A percentile compares a stretch with the other conserved stretches of the same genome.
phyloP scores from a whole-genome alignment of 2,797 vertebrate genomes.

The Smutsia gigantea region DNA sequence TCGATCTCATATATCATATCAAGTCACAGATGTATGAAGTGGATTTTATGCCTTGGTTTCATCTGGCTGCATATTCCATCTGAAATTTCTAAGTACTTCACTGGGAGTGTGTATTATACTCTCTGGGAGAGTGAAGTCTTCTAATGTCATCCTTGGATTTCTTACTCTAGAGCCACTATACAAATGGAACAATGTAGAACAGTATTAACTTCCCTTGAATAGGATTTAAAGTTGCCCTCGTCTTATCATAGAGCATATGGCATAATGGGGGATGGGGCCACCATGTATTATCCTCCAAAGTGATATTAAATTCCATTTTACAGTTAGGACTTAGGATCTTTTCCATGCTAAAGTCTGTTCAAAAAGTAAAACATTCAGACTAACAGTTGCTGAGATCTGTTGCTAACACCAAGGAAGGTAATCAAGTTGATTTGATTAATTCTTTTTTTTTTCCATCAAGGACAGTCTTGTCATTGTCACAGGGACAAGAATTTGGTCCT shows the following conservation, averaged over 20 bases:
- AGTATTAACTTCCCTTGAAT: not conserved
- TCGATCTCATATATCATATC: not conserved
- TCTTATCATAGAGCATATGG: not conserved
- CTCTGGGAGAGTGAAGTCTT: not conserved
- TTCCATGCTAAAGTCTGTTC: not conserved
- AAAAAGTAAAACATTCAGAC: not conserved
- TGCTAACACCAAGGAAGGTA: slow-evolving; percentile 1
- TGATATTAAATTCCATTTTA: not conserved
- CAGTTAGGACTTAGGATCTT: not conserved
- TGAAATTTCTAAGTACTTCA: slow-evolving; percentile 17
- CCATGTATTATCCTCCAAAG: not conserved
- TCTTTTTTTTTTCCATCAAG: slow-evolving; percentile 11
- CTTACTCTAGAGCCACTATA: slow-evolving; percentile 3
- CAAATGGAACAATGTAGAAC: not conserved
- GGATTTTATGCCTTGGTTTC: slow-evolving; percentile 48
- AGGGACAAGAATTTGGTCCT: not conserved
- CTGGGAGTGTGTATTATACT: not conserved
- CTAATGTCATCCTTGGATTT: not conserved
- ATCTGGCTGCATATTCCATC: slow-evolving; percentile 16
- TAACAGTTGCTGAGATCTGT: not conserved
- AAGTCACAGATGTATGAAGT: slow-evolving; percentile 16
- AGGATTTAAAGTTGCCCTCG: not conserved
- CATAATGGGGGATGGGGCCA: not conserved
- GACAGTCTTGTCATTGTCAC: not conserved
- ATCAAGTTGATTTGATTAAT: slow-evolving; percentile 40